These are phyloP conservation scores for Stratiomys singularior DNA, from an alignment of 2,888 invertebrate genomes.

Conservation along the genomic window DNA sequence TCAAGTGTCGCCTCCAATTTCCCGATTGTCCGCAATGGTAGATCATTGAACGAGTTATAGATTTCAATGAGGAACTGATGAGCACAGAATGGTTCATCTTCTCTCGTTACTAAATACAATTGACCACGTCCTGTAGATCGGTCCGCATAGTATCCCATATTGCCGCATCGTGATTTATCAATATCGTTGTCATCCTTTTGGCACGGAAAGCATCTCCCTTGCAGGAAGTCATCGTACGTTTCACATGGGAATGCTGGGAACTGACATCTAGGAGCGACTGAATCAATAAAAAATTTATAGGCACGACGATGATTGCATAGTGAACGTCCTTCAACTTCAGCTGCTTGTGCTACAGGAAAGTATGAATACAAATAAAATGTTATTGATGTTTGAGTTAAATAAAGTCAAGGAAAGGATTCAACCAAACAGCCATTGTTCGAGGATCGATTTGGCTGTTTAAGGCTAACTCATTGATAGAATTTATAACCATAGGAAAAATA, in stretches of 20 bases:
- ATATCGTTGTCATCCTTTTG: constrained; percentile 61
- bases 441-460: too few species aligned
- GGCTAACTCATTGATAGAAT: too few species aligned
- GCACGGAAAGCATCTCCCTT: constrained; percentile 81
- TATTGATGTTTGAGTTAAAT: too few species aligned
- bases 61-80: constrained; percentile 89
- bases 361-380: too few species aligned
- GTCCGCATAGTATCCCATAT: constrained; percentile 95
- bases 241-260: constrained; percentile 92
- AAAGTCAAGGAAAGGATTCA: too few species aligned
- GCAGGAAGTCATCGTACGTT: constrained; percentile 84
- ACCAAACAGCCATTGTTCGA: too few species aligned
- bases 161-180: constrained; percentile 76
- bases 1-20: constrained; percentile 82
- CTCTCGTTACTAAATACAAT: constrained; percentile 87
- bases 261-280: constrained; percentile 88
- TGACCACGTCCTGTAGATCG: constrained; percentile 84
- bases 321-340: constrained; percentile 85
- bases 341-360: constrained; percentile 68
- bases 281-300: constrained; percentile 94
- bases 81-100: constrained; percentile 93
- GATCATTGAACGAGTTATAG: constrained; percentile 75
- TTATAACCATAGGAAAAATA: too few species aligned
- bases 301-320: constrained; percentile 93
- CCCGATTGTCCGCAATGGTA: constrained; percentile 73